phyloP scores from a whole-genome alignment of 2,888 invertebrate species.

The Crepidodera aurea region DNA sequence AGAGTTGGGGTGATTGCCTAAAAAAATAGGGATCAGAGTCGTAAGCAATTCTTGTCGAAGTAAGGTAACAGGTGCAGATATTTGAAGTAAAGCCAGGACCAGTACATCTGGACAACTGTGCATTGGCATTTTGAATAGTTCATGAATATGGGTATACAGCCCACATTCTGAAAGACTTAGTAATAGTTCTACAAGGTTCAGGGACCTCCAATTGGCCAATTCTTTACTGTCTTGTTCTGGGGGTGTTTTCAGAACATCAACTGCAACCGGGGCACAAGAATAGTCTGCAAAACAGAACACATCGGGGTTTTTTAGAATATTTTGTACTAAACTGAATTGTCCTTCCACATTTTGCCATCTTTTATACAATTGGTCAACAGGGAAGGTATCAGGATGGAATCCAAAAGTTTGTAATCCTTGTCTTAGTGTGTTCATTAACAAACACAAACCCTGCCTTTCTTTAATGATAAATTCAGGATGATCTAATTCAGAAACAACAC shows the following conservation, averaged over 20 bases:
- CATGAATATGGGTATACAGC: slow-evolving; percentile 81
- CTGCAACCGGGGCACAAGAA: slow-evolving; percentile 84
- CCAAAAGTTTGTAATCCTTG: slow-evolving; percentile 74
- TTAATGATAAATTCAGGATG: slow-evolving; percentile 89
- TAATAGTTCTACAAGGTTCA: slow-evolving; percentile 89
- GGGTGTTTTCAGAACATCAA: slow-evolving; percentile 90
- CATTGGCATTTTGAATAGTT: slow-evolving; percentile 90
- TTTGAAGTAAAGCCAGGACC: slow-evolving; percentile 87
- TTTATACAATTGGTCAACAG: slow-evolving; percentile 88
- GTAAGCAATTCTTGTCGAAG: slow-evolving; percentile 87
- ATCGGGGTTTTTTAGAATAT: slow-evolving; percentile 89
- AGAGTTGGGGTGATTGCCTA: slow-evolving; percentile 95
- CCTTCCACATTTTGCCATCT: slow-evolving; percentile 95
- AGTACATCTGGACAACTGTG: slow-evolving; percentile 95
- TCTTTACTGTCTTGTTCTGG: slow-evolving; percentile 96
- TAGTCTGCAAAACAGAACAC: slow-evolving; percentile 94
- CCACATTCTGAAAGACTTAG: slow-evolving; percentile 89
- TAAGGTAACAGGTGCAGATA: slow-evolving; percentile 79
- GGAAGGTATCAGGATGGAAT: slow-evolving; percentile 78
- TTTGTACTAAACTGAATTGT: slow-evolving; percentile 87
- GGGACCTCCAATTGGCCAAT: slow-evolving; percentile 90
- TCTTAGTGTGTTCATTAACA: slow-evolving; percentile 84
- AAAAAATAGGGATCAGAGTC: slow-evolving; percentile 89
- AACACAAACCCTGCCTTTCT: slow-evolving; percentile 83
- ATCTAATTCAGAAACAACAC: slow-evolving; percentile 90